A percentile compares a stretch with the other conserved stretches of the same genome.
These are phyloP conservation scores for Geopemphigus sp. DNA, from an alignment of 1,140 invertebrate species.

Conservation along the genomic window DNA sequence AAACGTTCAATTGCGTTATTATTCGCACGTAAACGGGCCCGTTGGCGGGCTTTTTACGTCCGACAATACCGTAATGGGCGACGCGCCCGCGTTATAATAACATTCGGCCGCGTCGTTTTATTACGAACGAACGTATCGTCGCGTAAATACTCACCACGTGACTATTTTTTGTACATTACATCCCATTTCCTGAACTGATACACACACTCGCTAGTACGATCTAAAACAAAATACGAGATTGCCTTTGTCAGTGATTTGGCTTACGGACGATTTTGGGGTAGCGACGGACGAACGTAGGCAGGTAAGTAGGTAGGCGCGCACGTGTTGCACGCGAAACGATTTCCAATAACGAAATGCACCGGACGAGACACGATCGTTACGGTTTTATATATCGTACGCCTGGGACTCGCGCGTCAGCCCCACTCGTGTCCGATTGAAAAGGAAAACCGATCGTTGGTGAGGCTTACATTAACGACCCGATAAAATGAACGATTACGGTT, in stretches of 20 bases:
- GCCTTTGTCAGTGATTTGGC: neutral
- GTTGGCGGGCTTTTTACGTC: too few relatives aligned
- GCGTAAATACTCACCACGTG: slow-evolving; percentile 48
- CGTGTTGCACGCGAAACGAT: too few relatives aligned
- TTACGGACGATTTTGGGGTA: too few relatives aligned
- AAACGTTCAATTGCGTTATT: neutral
- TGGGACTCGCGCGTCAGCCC: too few relatives aligned
- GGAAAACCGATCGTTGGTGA: neutral
- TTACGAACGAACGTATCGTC: too few relatives aligned
- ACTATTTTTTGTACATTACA: slow-evolving; percentile 49
- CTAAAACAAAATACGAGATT: slow-evolving; percentile 26
- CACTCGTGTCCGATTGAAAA: too few relatives aligned
- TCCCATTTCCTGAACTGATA: slow-evolving; percentile 46
- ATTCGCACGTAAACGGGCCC: too few relatives aligned
- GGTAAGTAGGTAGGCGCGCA: too few relatives aligned
- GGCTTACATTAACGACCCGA: neutral
- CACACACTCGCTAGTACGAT: slow-evolving; percentile 34
- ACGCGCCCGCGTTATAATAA: too few relatives aligned
- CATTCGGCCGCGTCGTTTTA: too few relatives aligned
- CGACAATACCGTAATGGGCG: too few relatives aligned
- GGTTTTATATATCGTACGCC: neutral
- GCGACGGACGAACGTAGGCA: too few relatives aligned
- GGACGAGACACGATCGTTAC: neutral
- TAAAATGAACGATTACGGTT: slow-evolving; percentile 2
- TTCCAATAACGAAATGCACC: neutral